Percentiles rank a stretch among this genome's conserved stretches.
These are phyloP conservation scores for Antennarius maculatus DNA, from an alignment of 2,797 vertebrate species.

Conservation along the genomic window DNA sequence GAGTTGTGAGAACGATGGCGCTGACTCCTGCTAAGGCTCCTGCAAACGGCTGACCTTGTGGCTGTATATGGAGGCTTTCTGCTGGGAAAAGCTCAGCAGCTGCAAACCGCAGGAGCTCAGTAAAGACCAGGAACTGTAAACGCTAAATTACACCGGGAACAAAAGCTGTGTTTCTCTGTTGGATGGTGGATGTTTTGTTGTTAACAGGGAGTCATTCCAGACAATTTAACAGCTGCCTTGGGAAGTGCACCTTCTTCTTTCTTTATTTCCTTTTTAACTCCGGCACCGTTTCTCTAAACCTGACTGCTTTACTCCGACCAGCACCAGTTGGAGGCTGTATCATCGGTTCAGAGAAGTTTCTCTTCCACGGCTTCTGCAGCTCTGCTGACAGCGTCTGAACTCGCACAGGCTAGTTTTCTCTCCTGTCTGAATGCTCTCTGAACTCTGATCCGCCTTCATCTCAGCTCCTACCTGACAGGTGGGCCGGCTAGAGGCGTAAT, in stretches of 20 bases:
- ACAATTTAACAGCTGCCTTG: slow-evolving; percentile 61
- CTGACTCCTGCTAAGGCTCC: neutral
- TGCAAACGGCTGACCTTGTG: slow-evolving; percentile 53
- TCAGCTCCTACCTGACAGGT: slow-evolving; percentile 17
- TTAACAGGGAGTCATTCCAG: slow-evolving; percentile 60
- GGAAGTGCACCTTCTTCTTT: slow-evolving; percentile 17
- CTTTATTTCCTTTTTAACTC: slow-evolving; percentile 5
- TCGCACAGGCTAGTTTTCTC: neutral
- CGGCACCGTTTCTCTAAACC: slow-evolving; percentile 11
- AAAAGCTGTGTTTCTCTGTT: slow-evolving; percentile 40
- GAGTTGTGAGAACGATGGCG: slow-evolving; percentile 3
- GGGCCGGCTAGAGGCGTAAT: slow-evolving; percentile 2
- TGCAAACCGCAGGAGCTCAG: slow-evolving; percentile 46
- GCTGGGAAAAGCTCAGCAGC: slow-evolving; percentile 32
- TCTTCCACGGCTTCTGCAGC: neutral
- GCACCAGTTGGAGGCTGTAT: slow-evolving; percentile 1
- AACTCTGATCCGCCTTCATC: slow-evolving; percentile 15
- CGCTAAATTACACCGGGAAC: slow-evolving; percentile 61
- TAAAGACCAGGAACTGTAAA: slow-evolving; percentile 50
- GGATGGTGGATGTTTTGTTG: slow-evolving; percentile 43
- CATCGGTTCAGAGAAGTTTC: slow-evolving; percentile 7
- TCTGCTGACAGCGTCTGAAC: neutral
- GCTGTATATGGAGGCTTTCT: slow-evolving; percentile 30
- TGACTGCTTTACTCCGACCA: neutral
- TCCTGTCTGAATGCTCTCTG: neutral